phyloP scores from a whole-genome alignment of 2,797 vertebrate genomes.

The Scarus forsteni region DNA sequence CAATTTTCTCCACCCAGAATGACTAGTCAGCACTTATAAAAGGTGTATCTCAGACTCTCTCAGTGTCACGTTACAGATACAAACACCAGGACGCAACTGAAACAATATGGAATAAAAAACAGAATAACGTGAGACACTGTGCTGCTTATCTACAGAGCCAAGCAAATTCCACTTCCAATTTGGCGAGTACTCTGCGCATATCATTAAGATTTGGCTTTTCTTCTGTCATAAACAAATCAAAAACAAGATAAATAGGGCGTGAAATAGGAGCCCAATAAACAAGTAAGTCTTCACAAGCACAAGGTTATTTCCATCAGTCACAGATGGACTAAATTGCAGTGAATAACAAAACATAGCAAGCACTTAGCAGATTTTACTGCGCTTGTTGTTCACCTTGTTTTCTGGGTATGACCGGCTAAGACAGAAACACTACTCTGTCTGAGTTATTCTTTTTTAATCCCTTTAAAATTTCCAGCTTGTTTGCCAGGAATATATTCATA shows the following conservation, averaged over 20 bases:
- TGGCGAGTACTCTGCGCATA: conserved; percentile 13
- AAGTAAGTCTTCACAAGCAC: conserved; percentile 22
- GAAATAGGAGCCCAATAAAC: conserved; percentile 16
- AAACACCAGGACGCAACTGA: too few relatives aligned
- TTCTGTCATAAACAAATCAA: conserved; percentile 26
- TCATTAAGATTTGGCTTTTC: conserved; percentile 33
- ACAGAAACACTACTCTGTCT: conserved; percentile 28
- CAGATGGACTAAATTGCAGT: not conserved
- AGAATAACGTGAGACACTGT: not conserved
- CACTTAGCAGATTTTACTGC: conserved; percentile 19
- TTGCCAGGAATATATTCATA: conserved; percentile 75
- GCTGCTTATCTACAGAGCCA: conserved; percentile 1
- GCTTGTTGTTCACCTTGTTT: conserved; percentile 42
- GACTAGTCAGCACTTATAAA: too few relatives aligned
- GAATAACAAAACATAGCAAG: conserved; percentile 16
- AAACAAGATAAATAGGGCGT: conserved; percentile 30
- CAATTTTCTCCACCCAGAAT: too few relatives aligned
- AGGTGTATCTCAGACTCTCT: too few relatives aligned
- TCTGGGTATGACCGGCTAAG: conserved; percentile 19
- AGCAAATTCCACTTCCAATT: conserved; percentile 18
- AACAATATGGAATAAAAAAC: too few relatives aligned
- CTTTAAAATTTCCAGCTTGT: conserved; percentile 63
- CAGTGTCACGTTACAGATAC: too few relatives aligned
- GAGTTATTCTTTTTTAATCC: conserved; percentile 43
- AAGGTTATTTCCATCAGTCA: conserved; percentile 17